Base-by-base conservation (phyloP, 2,888 invertebrate species). In the Teleiodes luculella region DNA sequence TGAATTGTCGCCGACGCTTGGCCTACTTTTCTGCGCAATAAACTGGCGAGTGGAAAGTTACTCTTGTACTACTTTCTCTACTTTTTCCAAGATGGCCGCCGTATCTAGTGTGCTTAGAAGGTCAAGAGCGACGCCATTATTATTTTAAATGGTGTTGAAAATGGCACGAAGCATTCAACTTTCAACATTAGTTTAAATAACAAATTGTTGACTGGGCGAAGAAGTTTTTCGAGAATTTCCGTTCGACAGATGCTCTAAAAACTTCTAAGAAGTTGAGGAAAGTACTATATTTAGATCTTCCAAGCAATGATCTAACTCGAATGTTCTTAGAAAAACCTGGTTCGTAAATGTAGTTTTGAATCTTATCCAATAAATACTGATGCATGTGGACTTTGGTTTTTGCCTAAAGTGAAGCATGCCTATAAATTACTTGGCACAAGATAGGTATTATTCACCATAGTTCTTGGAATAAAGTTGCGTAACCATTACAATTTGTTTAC, bases 51-150 rank as follows among this genome's bases (percentile, higher is more conserved):
- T 88, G 88, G 89, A 89, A 89, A 89, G 89, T 89, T 88, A 86
- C 86, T 76, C 75, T 74, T 81, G 88, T 80, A 86, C 89, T 89
- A 88, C 89, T 89, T 89, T 89, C 89, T 87, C 89, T 81, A 81
- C 87, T 87, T 86, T 88, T 89, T 85, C 85, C 83, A 87, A 88
- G 78, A 88, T 86, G 87, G 86, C 85, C 68, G 76, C 67, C 72
- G 69, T 74, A 75, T 72, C 72, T 75, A 75, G 79, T 74, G 70
- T 74, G 70, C 75, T 76, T 65, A 66, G 74, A 81, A 83, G 86
- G 85, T 87, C 86, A 87, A 81, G 78, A 76, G 70, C 73, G 64
- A 56, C 62, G 58, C 58, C 66, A 65, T 68, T 68, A 63, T 24
- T 66, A 67, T 18, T 64, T 65, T 57, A 61, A 64, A 60, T 43